Conservation (phyloP, 2,113 vertebrate genomes). For the Macquaria ambigua region DNA sequence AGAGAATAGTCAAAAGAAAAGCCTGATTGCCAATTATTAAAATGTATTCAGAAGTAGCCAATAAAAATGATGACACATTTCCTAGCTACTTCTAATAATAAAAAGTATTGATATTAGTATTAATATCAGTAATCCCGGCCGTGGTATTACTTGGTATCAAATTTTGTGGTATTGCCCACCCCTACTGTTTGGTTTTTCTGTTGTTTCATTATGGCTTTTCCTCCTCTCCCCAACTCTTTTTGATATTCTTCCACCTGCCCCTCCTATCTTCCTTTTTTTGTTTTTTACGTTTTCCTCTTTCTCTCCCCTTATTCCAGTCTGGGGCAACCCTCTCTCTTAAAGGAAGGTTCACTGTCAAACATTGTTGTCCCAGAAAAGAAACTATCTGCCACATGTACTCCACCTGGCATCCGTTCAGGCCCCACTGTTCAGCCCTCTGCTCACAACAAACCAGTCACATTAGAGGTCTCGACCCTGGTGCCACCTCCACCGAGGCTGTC, state of each 20-base stretch:
- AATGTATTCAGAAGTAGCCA: neutral
- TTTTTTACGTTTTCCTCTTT: constrained; percentile 10
- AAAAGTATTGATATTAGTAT: neutral
- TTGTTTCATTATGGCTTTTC: neutral
- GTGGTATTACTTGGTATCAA: neutral
- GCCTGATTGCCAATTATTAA: neutral
- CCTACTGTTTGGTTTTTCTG: neutral
- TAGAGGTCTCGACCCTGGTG: constrained; percentile 52
- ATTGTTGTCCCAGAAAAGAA: constrained; percentile 57
- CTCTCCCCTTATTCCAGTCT: constrained; percentile 59
- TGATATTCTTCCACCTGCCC: neutral
- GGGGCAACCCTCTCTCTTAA: constrained; percentile 34
- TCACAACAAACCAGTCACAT: constrained; percentile 45
- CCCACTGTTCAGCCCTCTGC: constrained; percentile 29
- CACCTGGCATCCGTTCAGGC: constrained; percentile 27
- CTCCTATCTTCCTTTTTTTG: neutral
- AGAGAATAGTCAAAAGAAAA: neutral
- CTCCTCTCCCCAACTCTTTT: neutral
- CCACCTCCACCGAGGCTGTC: constrained; percentile 51
- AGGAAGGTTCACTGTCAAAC: constrained; percentile 56
- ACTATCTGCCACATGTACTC: constrained; percentile 18
- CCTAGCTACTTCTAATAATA: neutral
- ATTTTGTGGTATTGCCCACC: neutral
- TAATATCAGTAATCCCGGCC: neutral
- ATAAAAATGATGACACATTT: neutral